Evolutionary conservation across 1,140 invertebrate genomes (phyloP), one percentile per base, ranked within the genome.

Genomic region (Psix sp.): DNA sequence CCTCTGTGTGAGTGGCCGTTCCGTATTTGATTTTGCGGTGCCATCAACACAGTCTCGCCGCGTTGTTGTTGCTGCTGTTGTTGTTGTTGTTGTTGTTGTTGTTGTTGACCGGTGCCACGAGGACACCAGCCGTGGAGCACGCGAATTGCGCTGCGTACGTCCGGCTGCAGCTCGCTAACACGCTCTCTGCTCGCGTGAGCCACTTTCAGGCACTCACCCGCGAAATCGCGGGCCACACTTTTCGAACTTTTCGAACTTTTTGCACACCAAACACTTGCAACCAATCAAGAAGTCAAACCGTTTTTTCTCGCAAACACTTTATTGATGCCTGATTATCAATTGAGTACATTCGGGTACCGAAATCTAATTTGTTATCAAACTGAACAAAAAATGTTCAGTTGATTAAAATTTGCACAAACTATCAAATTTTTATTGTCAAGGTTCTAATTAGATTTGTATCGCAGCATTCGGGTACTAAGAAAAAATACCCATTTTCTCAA

Each of bases 41-140:
- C 65, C 82, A 87, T 86, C 39, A 86, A 45, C 21, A 86, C 84
- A 26, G 86, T 86, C 45, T 86, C 84, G 48, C 81, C 82, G 15
- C 84, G 78, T 7, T 60, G 46, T 4, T 56, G 42, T 14, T 71
- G 56, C 10, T 40, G 35, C 33, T 60, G 56, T 13, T 51, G 45
- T n/a, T 49, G 21, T 5, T 51, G 35, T 10, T 70, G 38, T 24
- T 66, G 40, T 9, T 54, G 57, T 6, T 78, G 76, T 7, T 66
- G 33, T 3, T 51, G 36, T 20, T 62, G 67, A 14, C 17, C 67
- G 33, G 75, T 0, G 49, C 57, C 49, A 77, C 86, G 78, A 11
- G 86, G 84, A 54, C 85, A 87, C 86, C 86, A 87, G 54, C 84
- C 85, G 77, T 87, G 84, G 51, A 87, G 74, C 29, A 86, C 86